Evolutionary conservation across 1,140 invertebrate species (phyloP).

Genomic region (Sminthurides bifidus): DNA sequence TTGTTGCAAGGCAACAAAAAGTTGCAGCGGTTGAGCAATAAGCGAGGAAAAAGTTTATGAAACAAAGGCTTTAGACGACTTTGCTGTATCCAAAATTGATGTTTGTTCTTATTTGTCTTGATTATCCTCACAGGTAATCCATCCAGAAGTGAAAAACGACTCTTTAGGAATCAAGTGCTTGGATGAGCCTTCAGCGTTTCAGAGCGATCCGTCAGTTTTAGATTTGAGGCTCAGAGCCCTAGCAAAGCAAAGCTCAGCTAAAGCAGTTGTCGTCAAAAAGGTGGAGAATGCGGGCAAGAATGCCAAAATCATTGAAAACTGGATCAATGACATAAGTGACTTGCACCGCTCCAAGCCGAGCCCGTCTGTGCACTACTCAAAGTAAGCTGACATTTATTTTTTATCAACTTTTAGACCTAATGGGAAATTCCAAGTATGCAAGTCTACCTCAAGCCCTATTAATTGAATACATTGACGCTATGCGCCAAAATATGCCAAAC

Average conservation of each 20-base stretch:
- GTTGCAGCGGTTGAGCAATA: too few species aligned
- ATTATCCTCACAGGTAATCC: constrained; percentile 43
- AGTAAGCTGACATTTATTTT: constrained; percentile 41
- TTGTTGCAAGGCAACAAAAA: too few species aligned
- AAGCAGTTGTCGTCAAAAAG: constrained; percentile 60
- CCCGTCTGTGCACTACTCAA: constrained; percentile 67
- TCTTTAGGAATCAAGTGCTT: constrained; percentile 70
- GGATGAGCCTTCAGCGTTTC: constrained; percentile 87
- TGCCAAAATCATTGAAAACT: constrained; percentile 75
- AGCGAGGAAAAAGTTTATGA: too few species aligned
- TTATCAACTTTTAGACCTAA: too few species aligned
- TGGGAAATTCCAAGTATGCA: too few species aligned
- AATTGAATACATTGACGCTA: too few species aligned
- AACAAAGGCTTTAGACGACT: too few species aligned
- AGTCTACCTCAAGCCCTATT: too few species aligned
- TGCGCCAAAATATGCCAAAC: too few species aligned
- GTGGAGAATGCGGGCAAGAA: constrained; percentile 75
- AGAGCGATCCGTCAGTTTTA: constrained; percentile 88
- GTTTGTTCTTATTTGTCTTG: neutral
- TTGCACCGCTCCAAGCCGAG: constrained; percentile 74
- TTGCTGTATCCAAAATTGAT: neutral
- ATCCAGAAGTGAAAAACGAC: constrained; percentile 60
- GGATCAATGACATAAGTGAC: constrained; percentile 85
- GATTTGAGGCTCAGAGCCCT: constrained; percentile 83
- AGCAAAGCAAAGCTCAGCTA: constrained; percentile 51